These are phyloP conservation scores for Macaca nemestrina DNA, from an alignment of 2,113 vertebrate species.

Conservation along the genomic window DNA sequence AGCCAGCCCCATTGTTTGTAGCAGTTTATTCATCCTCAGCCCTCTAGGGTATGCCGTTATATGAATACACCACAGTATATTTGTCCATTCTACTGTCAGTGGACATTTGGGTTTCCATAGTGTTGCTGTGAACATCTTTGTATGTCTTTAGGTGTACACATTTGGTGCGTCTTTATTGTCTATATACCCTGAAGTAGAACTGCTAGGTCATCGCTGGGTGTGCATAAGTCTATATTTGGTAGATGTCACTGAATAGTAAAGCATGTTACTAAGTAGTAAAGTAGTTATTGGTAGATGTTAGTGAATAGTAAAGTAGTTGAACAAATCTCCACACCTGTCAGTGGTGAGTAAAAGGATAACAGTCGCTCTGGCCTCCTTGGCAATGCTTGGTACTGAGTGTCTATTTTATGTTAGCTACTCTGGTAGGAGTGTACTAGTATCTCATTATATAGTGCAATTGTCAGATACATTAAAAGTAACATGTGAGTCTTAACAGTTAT, in stretches of 20 bases:
- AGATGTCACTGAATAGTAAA: neutral
- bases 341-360: rapidly evolving
- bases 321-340: neutral
- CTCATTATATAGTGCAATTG: neutral
- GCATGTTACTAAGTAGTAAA: too few species aligned
- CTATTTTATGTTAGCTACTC: neutral
- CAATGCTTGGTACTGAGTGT: neutral
- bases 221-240: neutral
- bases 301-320: neutral
- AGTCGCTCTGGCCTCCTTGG: neutral
- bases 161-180: neutral
- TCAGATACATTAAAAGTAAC: neutral
- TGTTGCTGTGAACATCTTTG: neutral
- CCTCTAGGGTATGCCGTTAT: rapidly evolving
- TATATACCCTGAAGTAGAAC: neutral
- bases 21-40: neutral
- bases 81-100: neutral
- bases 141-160: neutral
- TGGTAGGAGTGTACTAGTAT: neutral
- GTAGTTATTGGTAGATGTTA: neutral
- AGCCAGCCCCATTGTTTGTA: rapidly evolving
- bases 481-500: neutral
- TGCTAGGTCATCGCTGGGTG: neutral
- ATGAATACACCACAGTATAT: rapidly evolving
- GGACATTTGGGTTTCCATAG: neutral